A percentile compares a stretch with the other conserved stretches of the same genome.
These are phyloP conservation scores for Gasterosteus nipponicus DNA, from an alignment of 2,113 vertebrate species.

Conservation along the genomic window DNA sequence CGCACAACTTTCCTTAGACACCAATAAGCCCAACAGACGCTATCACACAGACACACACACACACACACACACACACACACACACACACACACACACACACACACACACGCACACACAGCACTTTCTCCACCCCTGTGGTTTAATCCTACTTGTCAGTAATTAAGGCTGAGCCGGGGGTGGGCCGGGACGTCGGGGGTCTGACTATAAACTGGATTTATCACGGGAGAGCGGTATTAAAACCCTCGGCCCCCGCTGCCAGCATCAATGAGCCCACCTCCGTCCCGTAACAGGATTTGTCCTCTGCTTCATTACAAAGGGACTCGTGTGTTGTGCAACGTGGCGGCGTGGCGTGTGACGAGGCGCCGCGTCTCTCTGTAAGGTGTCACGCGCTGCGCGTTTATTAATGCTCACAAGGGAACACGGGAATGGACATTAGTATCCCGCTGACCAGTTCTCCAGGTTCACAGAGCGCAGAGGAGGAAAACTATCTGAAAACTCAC, in stretches of 20 bases:
- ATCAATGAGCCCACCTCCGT: conserved; percentile 86
- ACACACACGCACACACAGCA: conserved; percentile 25
- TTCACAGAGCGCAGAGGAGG: too few relatives aligned
- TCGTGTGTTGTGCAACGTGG: conserved; percentile 70
- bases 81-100: conserved; percentile 28
- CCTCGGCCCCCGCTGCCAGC: conserved; percentile 84
- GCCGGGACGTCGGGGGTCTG: conserved; percentile 78
- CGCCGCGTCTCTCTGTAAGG: neutral
- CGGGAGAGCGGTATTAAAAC: conserved; percentile 88
- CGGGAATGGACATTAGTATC: neutral
- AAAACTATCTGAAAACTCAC: too few relatives aligned
- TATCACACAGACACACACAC: too few relatives aligned
- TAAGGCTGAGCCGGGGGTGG: conserved; percentile 84
- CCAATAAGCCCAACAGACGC: conserved; percentile 39
- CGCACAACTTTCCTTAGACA: conserved; percentile 10
- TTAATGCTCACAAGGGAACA: conserved; percentile 30
- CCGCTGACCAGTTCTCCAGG: too few relatives aligned
- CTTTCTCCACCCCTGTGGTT: conserved; percentile 68
- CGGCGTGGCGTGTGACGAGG: conserved; percentile 49
- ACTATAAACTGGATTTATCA: conserved; percentile 93
- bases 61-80: too few relatives aligned
- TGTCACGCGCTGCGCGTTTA: conserved; percentile 9
- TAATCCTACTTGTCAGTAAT: conserved; percentile 96
- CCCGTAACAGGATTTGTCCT: conserved; percentile 90
- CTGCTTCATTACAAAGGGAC: conserved; percentile 87